A percentile compares a stretch with the other conserved stretches of the same genome.
Conservation (phyloP, 2,113 vertebrate species). For the Corythornis cristatus region DNA sequence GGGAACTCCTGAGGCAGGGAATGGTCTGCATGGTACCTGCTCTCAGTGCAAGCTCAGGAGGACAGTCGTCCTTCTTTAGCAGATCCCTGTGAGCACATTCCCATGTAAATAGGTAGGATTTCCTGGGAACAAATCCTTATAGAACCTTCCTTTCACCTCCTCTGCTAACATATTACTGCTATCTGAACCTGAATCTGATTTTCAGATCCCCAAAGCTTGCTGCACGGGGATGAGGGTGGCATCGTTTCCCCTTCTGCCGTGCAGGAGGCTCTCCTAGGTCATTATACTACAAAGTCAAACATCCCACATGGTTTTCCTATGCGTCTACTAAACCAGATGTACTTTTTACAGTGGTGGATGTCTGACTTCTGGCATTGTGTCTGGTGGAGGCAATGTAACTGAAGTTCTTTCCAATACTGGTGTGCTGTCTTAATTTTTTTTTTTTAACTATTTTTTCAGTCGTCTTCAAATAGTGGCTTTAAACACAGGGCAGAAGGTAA, state of each 20-base stretch:
- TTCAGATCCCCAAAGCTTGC: neutral
- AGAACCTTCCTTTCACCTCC: neutral
- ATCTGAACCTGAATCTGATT: neutral
- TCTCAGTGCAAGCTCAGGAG: neutral
- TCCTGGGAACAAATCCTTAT: neutral
- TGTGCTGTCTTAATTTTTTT: neutral
- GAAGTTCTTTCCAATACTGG: conserved; percentile 3
- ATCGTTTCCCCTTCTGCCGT: neutral
- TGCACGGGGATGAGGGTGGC: neutral
- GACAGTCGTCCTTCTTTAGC: neutral
- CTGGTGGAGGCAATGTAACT: conserved; percentile 2
- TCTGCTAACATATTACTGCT: neutral
- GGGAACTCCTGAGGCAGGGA: neutral
- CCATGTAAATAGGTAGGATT: neutral
- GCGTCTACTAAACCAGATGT: neutral
- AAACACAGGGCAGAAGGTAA: conserved; percentile 53
- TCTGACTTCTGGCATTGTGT: neutral
- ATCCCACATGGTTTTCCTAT: neutral
- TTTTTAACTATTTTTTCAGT: neutral
- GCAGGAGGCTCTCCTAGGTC: neutral
- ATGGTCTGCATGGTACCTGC: neutral
- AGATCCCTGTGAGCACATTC: neutral
- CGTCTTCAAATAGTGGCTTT: conserved; percentile 29
- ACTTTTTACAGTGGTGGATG: neutral
- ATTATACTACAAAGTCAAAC: neutral